Evolutionary conservation across 2,888 invertebrate genomes (phyloP).

Genomic region (Scaptomyza tumidula): DNA sequence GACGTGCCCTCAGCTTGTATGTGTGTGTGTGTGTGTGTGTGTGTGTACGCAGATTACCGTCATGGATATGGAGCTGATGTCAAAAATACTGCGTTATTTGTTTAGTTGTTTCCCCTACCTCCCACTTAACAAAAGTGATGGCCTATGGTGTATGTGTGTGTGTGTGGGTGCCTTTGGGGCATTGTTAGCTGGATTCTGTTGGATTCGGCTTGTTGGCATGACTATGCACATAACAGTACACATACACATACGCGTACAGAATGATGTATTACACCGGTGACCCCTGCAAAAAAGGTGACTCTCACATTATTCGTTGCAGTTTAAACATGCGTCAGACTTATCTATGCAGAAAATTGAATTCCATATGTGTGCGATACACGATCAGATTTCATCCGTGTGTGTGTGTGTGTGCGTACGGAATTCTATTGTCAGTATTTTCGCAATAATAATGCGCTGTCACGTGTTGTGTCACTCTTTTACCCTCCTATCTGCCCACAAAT

Average conservation of each 20-base stretch:
- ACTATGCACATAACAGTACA: conserved; percentile 67
- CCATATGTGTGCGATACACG: conserved; percentile 43
- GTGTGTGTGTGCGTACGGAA: conserved; percentile 10
- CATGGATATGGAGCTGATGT: conserved; percentile 53
- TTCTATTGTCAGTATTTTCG: conserved; percentile 35
- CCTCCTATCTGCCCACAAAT: conserved; percentile 53
- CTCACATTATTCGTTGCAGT: conserved; percentile 66
- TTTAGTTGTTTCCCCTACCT: conserved; percentile 34
- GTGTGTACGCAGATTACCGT: conserved; percentile 49
- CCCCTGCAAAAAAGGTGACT: conserved; percentile 67
- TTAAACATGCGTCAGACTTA: conserved; percentile 55
- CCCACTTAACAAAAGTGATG: background rate
- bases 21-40: conserved; percentile 15
- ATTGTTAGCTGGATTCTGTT: conserved; percentile 28
- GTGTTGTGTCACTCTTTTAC: conserved; percentile 25
- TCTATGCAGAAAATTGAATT: conserved; percentile 79
- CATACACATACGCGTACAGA: conserved; percentile 17
- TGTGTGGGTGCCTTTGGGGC: conserved; percentile 1
- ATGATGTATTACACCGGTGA: conserved; percentile 70
- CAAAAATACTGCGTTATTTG: conserved; percentile 74
- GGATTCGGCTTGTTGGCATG: conserved; percentile 51
- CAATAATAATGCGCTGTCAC: conserved; percentile 71
- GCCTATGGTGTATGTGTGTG: background rate
- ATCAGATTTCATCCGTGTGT: conserved; percentile 17
- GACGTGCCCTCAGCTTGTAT: conserved; percentile 31